Conservation (phyloP, 1,140 invertebrate genomes). For the Leptopilina boulardi region DNA sequence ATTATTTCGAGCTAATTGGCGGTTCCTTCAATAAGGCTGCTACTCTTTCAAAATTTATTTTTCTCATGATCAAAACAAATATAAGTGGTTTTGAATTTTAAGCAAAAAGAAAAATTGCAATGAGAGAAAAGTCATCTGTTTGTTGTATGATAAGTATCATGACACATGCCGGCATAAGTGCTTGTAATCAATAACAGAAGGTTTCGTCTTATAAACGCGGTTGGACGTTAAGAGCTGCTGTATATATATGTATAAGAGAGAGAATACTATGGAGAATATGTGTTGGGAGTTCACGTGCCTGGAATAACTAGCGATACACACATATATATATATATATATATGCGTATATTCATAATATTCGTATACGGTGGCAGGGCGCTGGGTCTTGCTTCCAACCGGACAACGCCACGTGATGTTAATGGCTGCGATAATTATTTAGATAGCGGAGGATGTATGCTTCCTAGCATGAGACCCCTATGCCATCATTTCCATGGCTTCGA, state of each 20-base stretch:
- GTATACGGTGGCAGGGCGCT: constrained; percentile 55
- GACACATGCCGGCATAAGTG: constrained; percentile 57
- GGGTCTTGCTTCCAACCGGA: constrained; percentile 64
- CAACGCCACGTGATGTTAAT: constrained; percentile 73
- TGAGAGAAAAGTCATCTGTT: background rate
- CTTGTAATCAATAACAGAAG: constrained; percentile 55
- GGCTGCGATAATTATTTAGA: constrained; percentile 74
- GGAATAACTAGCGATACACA: constrained; percentile 19
- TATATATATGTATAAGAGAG: constrained; percentile 37
- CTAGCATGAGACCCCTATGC: constrained; percentile 69
- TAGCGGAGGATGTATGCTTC: constrained; percentile 73
- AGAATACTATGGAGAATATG: constrained; percentile 38
- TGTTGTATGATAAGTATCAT: constrained; percentile 54
- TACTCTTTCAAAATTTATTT: constrained; percentile 34
- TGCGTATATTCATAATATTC: constrained; percentile 67
- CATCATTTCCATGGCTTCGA: constrained; percentile 62
- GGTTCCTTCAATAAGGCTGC: constrained; percentile 69
- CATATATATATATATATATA: background rate
- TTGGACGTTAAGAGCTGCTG: constrained; percentile 52
- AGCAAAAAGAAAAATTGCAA: background rate
- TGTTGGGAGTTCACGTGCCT: constrained; percentile 33
- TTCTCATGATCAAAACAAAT: too few species aligned
- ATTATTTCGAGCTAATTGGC: constrained; percentile 78
- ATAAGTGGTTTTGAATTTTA: too few species aligned
- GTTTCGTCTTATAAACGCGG: constrained; percentile 53